phyloP scores from a whole-genome alignment of 2,888 invertebrate species.

The Colletes collaris region DNA sequence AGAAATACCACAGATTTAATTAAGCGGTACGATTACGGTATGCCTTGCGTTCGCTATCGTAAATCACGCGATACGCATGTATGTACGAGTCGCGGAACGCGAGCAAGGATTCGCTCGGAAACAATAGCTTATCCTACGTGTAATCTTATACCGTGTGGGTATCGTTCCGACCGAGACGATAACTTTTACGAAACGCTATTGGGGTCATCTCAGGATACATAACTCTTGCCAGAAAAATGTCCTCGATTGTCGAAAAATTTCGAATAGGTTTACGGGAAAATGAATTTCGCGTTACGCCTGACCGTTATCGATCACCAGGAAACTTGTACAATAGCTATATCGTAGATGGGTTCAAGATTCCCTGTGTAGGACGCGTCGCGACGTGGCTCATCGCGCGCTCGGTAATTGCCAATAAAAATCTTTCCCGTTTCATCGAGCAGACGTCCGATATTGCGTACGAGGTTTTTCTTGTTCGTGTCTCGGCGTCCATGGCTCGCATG shows the following conservation, averaged over 20 bases:
- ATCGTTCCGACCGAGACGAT: slow-evolving; percentile 25
- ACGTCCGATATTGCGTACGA: background rate
- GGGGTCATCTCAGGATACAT: slow-evolving; percentile 45
- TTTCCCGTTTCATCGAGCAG: slow-evolving; percentile 35
- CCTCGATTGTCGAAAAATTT: background rate
- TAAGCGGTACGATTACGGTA: slow-evolving; percentile 49
- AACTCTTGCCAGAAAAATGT: slow-evolving; percentile 32
- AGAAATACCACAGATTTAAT: slow-evolving; percentile 51
- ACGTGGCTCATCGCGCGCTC: slow-evolving; percentile 1
- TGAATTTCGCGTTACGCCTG: too few species aligned
- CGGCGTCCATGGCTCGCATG: slow-evolving; percentile 1
- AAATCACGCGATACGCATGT: slow-evolving; percentile 8
- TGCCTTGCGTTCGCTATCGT: slow-evolving; percentile 37
- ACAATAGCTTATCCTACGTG: slow-evolving; percentile 53
- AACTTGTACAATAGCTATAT: too few species aligned
- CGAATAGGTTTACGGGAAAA: too few species aligned
- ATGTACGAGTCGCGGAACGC: background rate
- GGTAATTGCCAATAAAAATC: slow-evolving; percentile 57
- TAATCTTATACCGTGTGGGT: slow-evolving; percentile 46
- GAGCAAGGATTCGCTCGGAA: slow-evolving; percentile 39
- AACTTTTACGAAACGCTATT: slow-evolving; percentile 45
- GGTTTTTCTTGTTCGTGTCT: too few species aligned
- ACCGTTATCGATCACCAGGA: too few species aligned
- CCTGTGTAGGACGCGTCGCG: too few species aligned
- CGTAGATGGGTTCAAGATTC: too few species aligned